Conservation (phyloP, 2,888 invertebrate species). For the Sarcophaga variegata region DNA sequence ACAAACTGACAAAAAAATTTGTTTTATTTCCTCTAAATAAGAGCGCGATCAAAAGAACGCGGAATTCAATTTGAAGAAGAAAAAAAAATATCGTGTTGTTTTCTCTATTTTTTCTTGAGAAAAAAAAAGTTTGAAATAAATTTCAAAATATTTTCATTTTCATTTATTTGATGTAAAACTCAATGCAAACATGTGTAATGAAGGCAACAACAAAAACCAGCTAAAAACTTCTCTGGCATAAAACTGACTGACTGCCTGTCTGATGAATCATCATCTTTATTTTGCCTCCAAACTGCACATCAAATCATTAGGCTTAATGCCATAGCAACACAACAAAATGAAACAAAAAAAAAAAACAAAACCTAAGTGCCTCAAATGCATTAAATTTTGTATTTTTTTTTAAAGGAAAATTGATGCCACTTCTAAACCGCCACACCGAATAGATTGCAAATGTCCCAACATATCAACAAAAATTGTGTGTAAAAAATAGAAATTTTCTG, state of each 20-base stretch:
- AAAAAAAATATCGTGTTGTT: background rate
- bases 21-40: conserved; percentile 2
- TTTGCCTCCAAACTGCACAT: background rate
- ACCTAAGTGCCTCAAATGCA: conserved; percentile 34
- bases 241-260: too few relatives aligned
- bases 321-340: too few relatives aligned
- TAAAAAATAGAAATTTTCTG: conserved; percentile 17
- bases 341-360: too few relatives aligned
- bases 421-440: conserved; percentile 40
- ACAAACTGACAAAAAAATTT: conserved; percentile 55
- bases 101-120: background rate
- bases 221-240: too few relatives aligned
- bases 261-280: conserved; percentile 35
- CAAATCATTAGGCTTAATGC: conserved; percentile 40
- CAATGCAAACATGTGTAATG: conserved; percentile 3
- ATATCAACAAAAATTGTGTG: conserved; percentile 46
- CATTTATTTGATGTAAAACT: conserved; percentile 59
- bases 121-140: conserved; percentile 15
- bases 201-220: conserved; percentile 11
- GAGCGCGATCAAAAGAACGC: conserved; percentile 56
- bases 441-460: conserved; percentile 61
- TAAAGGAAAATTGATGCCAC: conserved; percentile 63
- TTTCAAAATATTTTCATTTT: conserved; percentile 54
- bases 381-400: conserved; percentile 49
- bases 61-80: conserved; percentile 38